Evolutionary conservation across 2,113 vertebrate genomes (phyloP).

Genomic region (Uropsilus gracilis): DNA sequence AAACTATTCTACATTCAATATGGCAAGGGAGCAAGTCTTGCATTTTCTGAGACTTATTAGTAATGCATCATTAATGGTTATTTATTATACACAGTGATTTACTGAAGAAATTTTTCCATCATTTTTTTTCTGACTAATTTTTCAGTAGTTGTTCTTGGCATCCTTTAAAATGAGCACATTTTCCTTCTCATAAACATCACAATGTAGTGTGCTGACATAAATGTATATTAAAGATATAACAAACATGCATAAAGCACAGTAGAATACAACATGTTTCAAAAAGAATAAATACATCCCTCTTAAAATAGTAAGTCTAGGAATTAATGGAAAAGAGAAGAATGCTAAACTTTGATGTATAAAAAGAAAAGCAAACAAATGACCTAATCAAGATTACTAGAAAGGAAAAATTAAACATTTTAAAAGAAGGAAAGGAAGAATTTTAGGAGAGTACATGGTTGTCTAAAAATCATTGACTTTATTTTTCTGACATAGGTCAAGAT

Average conservation of each 20-base stretch:
- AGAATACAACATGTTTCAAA: background rate
- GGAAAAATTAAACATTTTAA: background rate
- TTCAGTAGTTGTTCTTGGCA: too few relatives aligned
- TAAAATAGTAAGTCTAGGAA: background rate
- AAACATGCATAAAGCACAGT: background rate
- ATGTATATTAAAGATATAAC: background rate
- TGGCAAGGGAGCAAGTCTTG: background rate
- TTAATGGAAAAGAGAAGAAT: background rate
- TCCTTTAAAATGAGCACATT: background rate
- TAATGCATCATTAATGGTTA: background rate
- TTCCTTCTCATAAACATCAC: background rate
- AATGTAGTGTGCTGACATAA: background rate
- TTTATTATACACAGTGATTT: slow-evolving; percentile 28
- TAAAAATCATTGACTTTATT: background rate
- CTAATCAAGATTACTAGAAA: background rate
- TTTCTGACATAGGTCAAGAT: background rate
- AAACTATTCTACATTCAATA: slow-evolving; percentile 33
- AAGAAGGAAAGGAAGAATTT: background rate
- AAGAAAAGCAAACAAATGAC: background rate
- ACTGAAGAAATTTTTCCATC: background rate
- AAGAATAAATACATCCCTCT: background rate
- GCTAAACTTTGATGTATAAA: background rate
- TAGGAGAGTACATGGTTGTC: background rate
- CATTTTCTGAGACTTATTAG: slow-evolving; percentile 38
- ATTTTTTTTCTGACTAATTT: background rate